Conservation (phyloP, 2,113 vertebrate genomes). For the Platysternon megacephalum region DNA sequence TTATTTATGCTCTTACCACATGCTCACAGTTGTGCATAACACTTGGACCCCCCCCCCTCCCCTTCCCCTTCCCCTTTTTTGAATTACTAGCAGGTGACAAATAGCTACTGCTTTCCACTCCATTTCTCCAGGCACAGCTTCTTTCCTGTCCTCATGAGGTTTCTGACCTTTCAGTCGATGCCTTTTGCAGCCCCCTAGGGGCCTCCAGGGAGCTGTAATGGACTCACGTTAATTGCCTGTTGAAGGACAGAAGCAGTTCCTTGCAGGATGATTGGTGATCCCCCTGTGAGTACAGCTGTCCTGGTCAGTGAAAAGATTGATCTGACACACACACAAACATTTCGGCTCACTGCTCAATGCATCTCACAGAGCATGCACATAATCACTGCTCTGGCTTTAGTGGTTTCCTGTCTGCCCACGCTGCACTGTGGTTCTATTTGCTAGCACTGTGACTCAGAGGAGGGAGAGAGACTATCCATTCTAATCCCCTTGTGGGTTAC, state of each 20-base stretch:
- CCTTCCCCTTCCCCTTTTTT: conserved; percentile 13
- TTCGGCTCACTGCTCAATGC: conserved; percentile 14
- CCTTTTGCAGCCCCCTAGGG: conserved; percentile 74
- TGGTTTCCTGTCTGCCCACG: conserved; percentile 60
- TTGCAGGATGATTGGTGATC: conserved; percentile 84
- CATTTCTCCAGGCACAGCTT: conserved; percentile 82
- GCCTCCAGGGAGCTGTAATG: conserved; percentile 84
- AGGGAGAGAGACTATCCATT: conserved; percentile 52
- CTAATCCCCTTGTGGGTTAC: conserved; percentile 65
- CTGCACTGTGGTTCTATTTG: conserved; percentile 44
- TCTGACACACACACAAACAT: conserved; percentile 76
- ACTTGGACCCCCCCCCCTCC: conserved; percentile 59
- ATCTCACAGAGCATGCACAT: conserved; percentile 47
- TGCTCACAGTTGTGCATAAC: conserved; percentile 56
- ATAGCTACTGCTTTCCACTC: conserved; percentile 87
- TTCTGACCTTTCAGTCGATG: conserved; percentile 86
- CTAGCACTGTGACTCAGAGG: conserved; percentile 63
- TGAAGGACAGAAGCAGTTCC: conserved; percentile 89
- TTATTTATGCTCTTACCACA: conserved; percentile 55
- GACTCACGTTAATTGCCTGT: conserved; percentile 88
- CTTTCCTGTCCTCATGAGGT: conserved; percentile 79
- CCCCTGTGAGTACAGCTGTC: conserved; percentile 83
- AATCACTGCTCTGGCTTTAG: conserved; percentile 60
- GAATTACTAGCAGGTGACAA: conserved; percentile 85
- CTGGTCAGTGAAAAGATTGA: conserved; percentile 80